phyloP scores from a whole-genome alignment of 2,888 invertebrate genomes.

The Neocrepidodera transversa region DNA sequence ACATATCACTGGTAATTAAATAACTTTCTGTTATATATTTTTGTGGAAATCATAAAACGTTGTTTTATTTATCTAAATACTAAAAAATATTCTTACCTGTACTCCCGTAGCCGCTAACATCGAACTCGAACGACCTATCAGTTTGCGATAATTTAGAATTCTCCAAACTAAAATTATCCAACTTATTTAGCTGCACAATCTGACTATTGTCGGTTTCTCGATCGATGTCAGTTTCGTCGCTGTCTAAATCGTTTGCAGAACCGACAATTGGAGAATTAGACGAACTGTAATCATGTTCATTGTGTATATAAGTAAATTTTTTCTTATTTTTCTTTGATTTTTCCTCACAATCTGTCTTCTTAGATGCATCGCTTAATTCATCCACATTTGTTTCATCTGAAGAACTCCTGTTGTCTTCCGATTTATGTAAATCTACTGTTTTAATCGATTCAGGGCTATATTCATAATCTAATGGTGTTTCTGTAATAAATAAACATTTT shows the following conservation, averaged over 20 bases:
- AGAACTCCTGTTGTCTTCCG: no score
- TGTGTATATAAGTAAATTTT: not conserved
- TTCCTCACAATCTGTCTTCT: no score
- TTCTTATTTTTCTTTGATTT: not conserved
- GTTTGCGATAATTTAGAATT: not conserved
- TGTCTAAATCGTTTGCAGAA: conserved; percentile 3
- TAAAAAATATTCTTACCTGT: not conserved
- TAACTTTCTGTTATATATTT: no score
- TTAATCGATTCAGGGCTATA: no score
- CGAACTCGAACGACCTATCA: conserved; percentile 31
- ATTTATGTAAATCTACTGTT: no score
- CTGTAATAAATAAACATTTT: no score
- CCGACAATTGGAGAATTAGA: not conserved
- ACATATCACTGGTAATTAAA: no score
- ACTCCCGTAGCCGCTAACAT: conserved; percentile 11
- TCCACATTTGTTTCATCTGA: no score
- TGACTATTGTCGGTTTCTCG: not conserved
- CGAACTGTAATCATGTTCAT: conserved; percentile 24
- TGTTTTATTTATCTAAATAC: no score
- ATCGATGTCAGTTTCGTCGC: conserved; percentile 28
- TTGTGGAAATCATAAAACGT: no score
- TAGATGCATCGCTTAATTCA: no score
- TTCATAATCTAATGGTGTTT: no score
- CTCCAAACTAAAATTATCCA: not conserved
- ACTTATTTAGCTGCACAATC: not conserved